Evolutionary conservation across 2,888 invertebrate species (phyloP).

Genomic region (Cerceris ruficornis): DNA sequence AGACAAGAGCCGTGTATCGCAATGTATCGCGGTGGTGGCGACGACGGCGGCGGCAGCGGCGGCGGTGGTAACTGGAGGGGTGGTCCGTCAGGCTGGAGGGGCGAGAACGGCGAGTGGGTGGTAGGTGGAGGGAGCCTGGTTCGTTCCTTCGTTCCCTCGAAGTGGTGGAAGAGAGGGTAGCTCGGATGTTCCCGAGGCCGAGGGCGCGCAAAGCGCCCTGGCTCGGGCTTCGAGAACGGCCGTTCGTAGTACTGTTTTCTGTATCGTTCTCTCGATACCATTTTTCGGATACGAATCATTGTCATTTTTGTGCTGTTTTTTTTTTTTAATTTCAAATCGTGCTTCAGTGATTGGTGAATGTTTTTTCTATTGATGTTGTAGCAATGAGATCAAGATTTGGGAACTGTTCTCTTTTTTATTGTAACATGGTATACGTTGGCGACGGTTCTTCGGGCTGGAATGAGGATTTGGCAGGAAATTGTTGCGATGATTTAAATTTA

Average conservation of each 20-base stretch:
- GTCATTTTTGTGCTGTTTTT: slow-evolving; percentile 2
- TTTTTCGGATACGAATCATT: slow-evolving; percentile 6
- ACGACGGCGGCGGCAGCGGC: slow-evolving; percentile 56
- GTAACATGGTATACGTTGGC: neutral
- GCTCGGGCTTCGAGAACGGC: slow-evolving; percentile 47
- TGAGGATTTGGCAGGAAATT: too few relatives aligned
- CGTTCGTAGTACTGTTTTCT: slow-evolving; percentile 26
- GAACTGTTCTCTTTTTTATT: too few relatives aligned
- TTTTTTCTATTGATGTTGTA: too few relatives aligned
- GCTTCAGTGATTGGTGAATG: too few relatives aligned
- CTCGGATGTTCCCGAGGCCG: slow-evolving; percentile 67
- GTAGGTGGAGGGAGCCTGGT: slow-evolving; percentile 71
- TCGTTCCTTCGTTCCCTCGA: slow-evolving; percentile 67
- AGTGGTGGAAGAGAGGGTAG: slow-evolving; percentile 66
- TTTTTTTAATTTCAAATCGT: slow-evolving; percentile 1
- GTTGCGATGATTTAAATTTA: too few relatives aligned
- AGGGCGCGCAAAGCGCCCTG: slow-evolving; percentile 71
- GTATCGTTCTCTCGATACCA: slow-evolving; percentile 33
- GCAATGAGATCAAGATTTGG: too few relatives aligned
- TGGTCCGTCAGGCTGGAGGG: slow-evolving; percentile 63
- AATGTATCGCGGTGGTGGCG: slow-evolving; percentile 77
- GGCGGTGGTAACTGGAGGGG: slow-evolving; percentile 69
- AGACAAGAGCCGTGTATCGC: slow-evolving; percentile 79
- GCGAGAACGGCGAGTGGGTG: slow-evolving; percentile 66
- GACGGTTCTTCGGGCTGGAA: neutral